Evolutionary conservation across 2,113 vertebrate species (phyloP), one percentile per base, ranked within the genome.

Genomic region (Stigmatopora argus): DNA sequence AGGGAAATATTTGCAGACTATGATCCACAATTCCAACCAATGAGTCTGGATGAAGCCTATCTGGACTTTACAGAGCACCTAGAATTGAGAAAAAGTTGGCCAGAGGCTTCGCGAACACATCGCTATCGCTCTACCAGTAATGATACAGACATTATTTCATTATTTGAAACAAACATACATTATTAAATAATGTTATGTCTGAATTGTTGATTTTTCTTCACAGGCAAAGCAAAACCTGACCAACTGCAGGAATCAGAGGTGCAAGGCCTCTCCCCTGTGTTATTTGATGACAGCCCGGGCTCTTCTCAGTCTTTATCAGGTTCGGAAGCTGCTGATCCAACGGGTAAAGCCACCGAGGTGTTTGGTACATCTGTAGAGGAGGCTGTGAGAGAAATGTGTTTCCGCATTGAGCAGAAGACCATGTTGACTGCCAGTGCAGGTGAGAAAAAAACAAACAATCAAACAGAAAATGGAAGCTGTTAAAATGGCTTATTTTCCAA

Each of bases 41-140:
- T 95, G 91, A 97, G 96, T 79, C 91, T 99, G 78, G 97, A 99
- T 85, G 96, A 99, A 89, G 97, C 96, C 44, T 99, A 95, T 85
- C 83, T 99, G 90, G 96, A 98, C 75, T 92, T 98, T 82, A 98
- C 94, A 77, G 90, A 94, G 9, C 94, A 98, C 78, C 84, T 99
- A 85, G 83, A 92, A 34, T 89, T 94, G 90, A 93, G 95, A 71
- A 80, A 87, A 70, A 88, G 81, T 70, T 96, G 94, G 94, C 89
- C 93, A 23, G 93, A 98, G 64, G 87, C 92, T 35, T 89, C 81
- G 79, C 91, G 93, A 66, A 94, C 82, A 26, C 91, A 92, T 79
- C 71, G 72, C 63, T 80, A 85, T 62, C 73, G 70, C 51, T 53
- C 64, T 74, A 67, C 41, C 65, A 85, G 19, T 23, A 31, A n/a